Conservation (phyloP, 2,113 vertebrate genomes). For the Dascyllus trimaculatus region DNA sequence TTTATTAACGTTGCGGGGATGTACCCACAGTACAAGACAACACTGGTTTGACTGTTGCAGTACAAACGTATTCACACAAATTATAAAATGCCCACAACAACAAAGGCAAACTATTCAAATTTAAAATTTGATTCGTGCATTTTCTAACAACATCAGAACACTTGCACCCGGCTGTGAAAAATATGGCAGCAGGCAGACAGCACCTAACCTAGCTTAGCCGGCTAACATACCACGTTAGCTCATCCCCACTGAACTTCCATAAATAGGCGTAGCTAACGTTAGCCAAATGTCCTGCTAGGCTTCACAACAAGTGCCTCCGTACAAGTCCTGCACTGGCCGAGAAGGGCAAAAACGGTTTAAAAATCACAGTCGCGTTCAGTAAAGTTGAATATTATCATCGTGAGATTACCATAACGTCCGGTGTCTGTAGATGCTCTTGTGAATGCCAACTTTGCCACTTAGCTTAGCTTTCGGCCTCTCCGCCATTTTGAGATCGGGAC, state of each 20-base stretch:
- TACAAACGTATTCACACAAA: not conserved
- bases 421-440: not conserved
- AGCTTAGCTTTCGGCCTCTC: conserved; percentile 78
- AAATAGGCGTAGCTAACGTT: conserved; percentile 69
- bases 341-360: no score
- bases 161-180: conserved; percentile 18
- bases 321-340: not conserved
- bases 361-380: not conserved
- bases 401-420: not conserved
- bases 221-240: conserved; percentile 68
- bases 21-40: not conserved
- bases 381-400: rapidly evolving
- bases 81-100: no score
- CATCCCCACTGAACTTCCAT: conserved; percentile 57
- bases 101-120: not conserved
- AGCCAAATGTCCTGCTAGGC: conserved; percentile 34
- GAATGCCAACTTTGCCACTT: conserved; percentile 52
- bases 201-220: conserved; percentile 48
- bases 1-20: not conserved
- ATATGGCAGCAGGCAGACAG: conserved; percentile 57
- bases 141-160: not conserved
- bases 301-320: conserved; percentile 56
- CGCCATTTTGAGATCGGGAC: conserved; percentile 86
- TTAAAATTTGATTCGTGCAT: not conserved
- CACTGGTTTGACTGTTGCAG: not conserved